Percentiles rank a stretch among this genome's conserved stretches.
Evolutionary conservation across 1,140 invertebrate species (phyloP).

Genomic region (Halyomorpha halys): DNA sequence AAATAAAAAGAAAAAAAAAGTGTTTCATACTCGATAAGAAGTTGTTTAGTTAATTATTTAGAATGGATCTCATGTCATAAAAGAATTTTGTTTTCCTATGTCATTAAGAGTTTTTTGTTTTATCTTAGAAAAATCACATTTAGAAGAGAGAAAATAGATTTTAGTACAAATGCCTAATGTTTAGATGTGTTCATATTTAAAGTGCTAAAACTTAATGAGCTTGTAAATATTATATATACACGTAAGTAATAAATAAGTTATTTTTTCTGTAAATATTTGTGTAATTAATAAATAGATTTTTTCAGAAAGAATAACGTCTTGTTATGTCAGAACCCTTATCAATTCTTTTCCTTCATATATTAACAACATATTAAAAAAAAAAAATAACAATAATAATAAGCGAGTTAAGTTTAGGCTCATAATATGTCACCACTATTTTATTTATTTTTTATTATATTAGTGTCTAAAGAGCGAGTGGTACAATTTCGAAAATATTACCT

Average conservation of each 20-base stretch:
- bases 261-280: conserved; percentile 13
- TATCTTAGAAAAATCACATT: not conserved
- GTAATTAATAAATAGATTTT: conserved; percentile 15
- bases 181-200: conserved; percentile 17
- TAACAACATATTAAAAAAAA: no score
- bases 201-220: not conserved
- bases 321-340: no score
- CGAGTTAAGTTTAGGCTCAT: no score
- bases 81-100: not conserved
- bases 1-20: not conserved
- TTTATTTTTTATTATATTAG: no score
- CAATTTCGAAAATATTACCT: no score
- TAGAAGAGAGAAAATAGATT: conserved; percentile 12
- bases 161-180: conserved; percentile 12
- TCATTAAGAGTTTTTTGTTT: not conserved
- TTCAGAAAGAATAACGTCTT: conserved; percentile 1
- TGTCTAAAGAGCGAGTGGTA: no score
- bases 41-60: no score
- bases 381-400: no score
- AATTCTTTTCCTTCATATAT: no score
- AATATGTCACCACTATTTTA: no score
- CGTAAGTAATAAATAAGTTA: conserved; percentile 5
- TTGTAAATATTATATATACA: conserved; percentile 14
- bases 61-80: not conserved
- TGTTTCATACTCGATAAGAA: no score